These are phyloP conservation scores for Phycodurus eques DNA, from an alignment of 2,113 vertebrate species.

Conservation along the genomic window DNA sequence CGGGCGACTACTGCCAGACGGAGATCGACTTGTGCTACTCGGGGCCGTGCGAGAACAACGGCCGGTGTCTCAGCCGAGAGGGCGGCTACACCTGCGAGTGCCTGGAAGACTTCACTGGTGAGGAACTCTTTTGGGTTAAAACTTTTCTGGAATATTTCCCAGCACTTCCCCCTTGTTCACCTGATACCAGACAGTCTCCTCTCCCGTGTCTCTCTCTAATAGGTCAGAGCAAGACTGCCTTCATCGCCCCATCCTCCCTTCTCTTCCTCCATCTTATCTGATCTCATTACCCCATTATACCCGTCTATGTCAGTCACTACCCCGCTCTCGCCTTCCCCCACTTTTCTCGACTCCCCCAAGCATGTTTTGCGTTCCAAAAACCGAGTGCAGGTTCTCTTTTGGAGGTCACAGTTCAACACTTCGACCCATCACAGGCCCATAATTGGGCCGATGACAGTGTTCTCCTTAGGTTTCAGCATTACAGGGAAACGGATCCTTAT, in stretches of 20 bases:
- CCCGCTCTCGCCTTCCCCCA: slow-evolving; percentile 26
- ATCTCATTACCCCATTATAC: slow-evolving; percentile 74
- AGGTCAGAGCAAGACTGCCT: slow-evolving; percentile 32
- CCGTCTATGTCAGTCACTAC: slow-evolving; percentile 48
- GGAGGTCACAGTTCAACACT: slow-evolving; percentile 80
- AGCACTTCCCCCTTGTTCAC: slow-evolving; percentile 42
- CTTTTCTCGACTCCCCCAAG: slow-evolving; percentile 26
- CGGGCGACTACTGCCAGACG: slow-evolving; percentile 92
- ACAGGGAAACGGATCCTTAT: slow-evolving; percentile 80
- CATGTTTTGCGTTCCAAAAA: slow-evolving; percentile 39
- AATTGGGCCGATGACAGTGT: slow-evolving; percentile 81
- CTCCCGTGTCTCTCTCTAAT: slow-evolving; percentile 40
- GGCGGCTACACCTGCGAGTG: slow-evolving; percentile 94
- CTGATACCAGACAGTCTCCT: slow-evolving; percentile 53
- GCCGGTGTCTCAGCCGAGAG: slow-evolving; percentile 87
- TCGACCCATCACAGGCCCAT: slow-evolving; percentile 70
- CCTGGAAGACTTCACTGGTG: slow-evolving; percentile 88
- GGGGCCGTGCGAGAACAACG: slow-evolving; percentile 84
- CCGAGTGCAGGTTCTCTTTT: slow-evolving; percentile 27
- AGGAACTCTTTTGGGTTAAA: slow-evolving; percentile 27
- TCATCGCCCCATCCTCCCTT: slow-evolving; percentile 34
- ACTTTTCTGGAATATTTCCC: slow-evolving; percentile 43
- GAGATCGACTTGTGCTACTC: slow-evolving; percentile 97
- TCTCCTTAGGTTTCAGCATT: slow-evolving; percentile 76
- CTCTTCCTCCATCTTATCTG: slow-evolving; percentile 55